A percentile compares a stretch with the other conserved stretches of the same genome.
Conservation (phyloP, 2,888 invertebrate genomes). For the Hirudinaria manillensis region DNA sequence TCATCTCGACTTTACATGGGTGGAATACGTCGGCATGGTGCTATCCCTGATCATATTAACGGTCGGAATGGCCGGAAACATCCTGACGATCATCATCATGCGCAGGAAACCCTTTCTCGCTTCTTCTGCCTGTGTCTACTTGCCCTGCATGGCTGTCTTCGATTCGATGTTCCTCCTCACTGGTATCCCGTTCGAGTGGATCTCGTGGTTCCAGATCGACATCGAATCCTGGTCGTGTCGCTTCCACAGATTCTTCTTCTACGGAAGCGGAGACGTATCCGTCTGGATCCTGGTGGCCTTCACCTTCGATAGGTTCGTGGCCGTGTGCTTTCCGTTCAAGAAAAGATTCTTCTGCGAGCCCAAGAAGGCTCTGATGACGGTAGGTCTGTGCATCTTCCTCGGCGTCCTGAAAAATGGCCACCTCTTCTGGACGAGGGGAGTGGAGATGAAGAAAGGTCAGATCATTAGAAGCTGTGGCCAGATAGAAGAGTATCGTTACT, state of each 20-base stretch:
- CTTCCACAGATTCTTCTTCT: slow-evolving; percentile 33
- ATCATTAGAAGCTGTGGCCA: slow-evolving; percentile 35
- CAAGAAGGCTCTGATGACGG: slow-evolving; percentile 20
- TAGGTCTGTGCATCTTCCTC: slow-evolving; percentile 35
- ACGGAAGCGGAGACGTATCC: slow-evolving; percentile 28
- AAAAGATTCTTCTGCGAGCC: slow-evolving; percentile 43
- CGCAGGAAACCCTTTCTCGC: slow-evolving; percentile 34
- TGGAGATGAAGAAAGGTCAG: slow-evolving; percentile 38
- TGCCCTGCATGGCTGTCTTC: slow-evolving; percentile 38
- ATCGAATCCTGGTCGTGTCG: slow-evolving; percentile 34
- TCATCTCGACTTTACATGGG: background rate
- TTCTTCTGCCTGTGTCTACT: slow-evolving; percentile 39
- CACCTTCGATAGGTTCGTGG: slow-evolving; percentile 48
- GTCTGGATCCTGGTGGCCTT: slow-evolving; percentile 48
- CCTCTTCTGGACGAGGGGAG: slow-evolving; percentile 46
- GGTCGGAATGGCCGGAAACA: slow-evolving; percentile 39
- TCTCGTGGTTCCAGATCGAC: slow-evolving; percentile 33
- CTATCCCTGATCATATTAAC: slow-evolving; percentile 37
- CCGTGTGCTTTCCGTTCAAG: slow-evolving; percentile 45
- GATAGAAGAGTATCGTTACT: slow-evolving; percentile 35
- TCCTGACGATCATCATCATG: slow-evolving; percentile 39
- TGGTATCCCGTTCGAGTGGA: slow-evolving; percentile 40
- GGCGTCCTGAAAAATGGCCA: slow-evolving; percentile 44
- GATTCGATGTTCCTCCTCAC: slow-evolving; percentile 37
- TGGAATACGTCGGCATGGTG: slow-evolving; percentile 7